Base-by-base conservation (phyloP, 1,140 invertebrate genomes). In the Drosophila obscura region DNA sequence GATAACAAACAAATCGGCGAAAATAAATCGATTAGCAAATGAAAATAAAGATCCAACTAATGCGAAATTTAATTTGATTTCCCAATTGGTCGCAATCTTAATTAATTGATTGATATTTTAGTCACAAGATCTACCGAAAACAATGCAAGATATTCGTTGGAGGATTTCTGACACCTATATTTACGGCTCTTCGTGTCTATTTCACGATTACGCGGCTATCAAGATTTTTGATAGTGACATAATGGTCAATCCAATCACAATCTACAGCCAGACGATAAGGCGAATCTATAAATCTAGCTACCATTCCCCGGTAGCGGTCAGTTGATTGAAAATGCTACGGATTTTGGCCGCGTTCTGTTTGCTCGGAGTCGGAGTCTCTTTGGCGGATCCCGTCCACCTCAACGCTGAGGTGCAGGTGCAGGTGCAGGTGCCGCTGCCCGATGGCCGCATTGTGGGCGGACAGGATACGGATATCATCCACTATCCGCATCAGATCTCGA, bases 361-460 rank as follows among this genome's bases (percentile, higher is more conserved):
- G 41, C 45, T 71, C 8, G 67, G 51, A 43, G 39, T 77, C n/a
- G 58, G 51, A 49, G 44, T 50, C 41, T 66, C 73, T 16, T 48
- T 81, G 35, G 64, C 77, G 9, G 58, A 69, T 58, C 72, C 78
- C 13, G 31, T 80, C 0, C 51, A 46, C 41, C 64, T 51, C 6
- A 74, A 26, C 39, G 46, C 46, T 2, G 65, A 50, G n/a, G n/a
- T n/a, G n/a, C n/a, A n/a, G n/a, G 2, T 16, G 16, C 16, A 19
- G 19, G 35, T 9, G 1, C 6, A 45, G 15, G 24, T 90, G 2
- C 83, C 89, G 2, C 50, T 71, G 62, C 77, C 71, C 1, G 90
- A 91, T 72, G 90, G 90, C 5, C 90, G 90, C 15, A 91, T 91
- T 62, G 85, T 91, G 0, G 90, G 90, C 5, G 90, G 90, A 16